Evolutionary conservation across 2,797 vertebrate genomes (phyloP).

Genomic region (Rhadinocentrus ornatus): DNA sequence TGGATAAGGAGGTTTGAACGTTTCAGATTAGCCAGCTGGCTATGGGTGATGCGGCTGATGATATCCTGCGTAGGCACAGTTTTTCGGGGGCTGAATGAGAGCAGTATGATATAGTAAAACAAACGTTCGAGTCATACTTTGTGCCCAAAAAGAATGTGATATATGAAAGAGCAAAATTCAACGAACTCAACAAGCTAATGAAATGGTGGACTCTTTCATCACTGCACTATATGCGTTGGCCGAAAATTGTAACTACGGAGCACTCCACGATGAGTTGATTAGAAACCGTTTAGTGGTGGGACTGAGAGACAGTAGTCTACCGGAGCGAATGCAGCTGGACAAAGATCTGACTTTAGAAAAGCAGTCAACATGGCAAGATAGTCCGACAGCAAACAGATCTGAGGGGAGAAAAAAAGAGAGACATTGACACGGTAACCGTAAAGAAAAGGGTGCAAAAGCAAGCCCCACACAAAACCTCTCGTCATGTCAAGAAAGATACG

Average conservation of each 20-base stretch:
- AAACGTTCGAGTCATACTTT: neutral
- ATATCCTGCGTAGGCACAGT: neutral
- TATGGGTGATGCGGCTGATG: neutral
- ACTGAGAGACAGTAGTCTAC: neutral
- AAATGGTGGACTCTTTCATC: slow-evolving; percentile 4
- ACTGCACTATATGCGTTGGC: slow-evolving; percentile 18
- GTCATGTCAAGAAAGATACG: neutral
- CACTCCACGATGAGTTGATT: neutral
- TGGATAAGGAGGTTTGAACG: neutral
- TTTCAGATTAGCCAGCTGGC: neutral
- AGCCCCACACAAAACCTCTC: neutral
- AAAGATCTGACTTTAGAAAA: neutral
- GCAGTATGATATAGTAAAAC: neutral
- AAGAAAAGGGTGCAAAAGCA: neutral
- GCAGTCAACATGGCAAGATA: neutral
- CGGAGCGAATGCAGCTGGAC: slow-evolving; percentile 1
- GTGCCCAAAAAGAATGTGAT: slow-evolving; percentile 2
- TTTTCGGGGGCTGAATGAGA: neutral
- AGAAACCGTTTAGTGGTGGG: neutral
- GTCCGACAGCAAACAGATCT: slow-evolving; percentile 9
- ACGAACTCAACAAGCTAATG: neutral
- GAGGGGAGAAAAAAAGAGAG: neutral
- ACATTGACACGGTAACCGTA: neutral
- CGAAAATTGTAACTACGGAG: slow-evolving; percentile 4
- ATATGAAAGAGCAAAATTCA: slow-evolving; percentile 10